These are phyloP conservation scores for Hippopotamyrus pictus DNA, from an alignment of 2,797 vertebrate genomes.

Conservation along the genomic window DNA sequence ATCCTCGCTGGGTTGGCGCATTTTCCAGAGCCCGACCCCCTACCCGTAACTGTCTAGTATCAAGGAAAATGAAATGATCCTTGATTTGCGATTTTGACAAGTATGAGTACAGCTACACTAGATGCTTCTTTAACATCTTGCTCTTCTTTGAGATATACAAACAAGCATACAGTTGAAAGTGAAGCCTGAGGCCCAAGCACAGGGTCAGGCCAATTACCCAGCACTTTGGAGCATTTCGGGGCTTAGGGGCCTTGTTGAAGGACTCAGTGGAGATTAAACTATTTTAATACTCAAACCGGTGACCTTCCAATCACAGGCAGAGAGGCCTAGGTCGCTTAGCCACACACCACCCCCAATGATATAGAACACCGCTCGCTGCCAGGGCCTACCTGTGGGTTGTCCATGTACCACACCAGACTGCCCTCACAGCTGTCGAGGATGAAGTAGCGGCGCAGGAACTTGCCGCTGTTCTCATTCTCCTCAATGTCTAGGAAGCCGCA, in stretches of 20 bases:
- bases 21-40: not conserved
- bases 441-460: slow-evolving; percentile 78
- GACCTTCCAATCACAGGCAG: not conserved
- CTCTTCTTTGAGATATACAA: not conserved
- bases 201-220: not conserved
- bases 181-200: not conserved
- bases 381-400: slow-evolving; percentile 62
- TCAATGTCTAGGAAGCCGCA: slow-evolving; percentile 85
- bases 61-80: not conserved
- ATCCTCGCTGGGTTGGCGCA: not conserved
- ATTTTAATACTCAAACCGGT: not conserved
- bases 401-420: slow-evolving; percentile 81
- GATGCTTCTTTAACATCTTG: not conserved
- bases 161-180: not conserved
- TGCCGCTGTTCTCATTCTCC: slow-evolving; percentile 80
- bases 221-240: not conserved
- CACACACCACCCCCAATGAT: not conserved
- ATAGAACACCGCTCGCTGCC: not conserved
- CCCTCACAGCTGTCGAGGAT: slow-evolving; percentile 74
- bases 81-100: not conserved
- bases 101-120: not conserved
- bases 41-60: not conserved
- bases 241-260: not conserved
- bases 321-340: not conserved
- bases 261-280: not conserved